These are phyloP conservation scores for Poecilia wingei DNA, from an alignment of 2,797 vertebrate genomes.

Conservation along the genomic window DNA sequence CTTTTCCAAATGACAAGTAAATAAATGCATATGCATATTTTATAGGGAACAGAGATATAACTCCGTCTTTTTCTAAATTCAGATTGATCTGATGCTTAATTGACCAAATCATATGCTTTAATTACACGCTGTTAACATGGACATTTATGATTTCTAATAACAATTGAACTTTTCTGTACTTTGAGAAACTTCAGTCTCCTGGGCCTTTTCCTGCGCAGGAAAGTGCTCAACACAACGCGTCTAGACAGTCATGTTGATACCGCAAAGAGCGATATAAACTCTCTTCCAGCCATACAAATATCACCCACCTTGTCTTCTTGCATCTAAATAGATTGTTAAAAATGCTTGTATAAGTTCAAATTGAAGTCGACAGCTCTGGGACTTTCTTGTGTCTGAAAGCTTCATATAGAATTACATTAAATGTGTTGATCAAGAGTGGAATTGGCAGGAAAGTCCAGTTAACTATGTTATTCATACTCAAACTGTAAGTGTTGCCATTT, in stretches of 20 bases:
- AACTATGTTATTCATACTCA: conserved; percentile 1
- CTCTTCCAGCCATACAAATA: background rate
- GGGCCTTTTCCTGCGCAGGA: background rate
- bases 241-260: conserved; percentile 7
- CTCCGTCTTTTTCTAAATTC: conserved; percentile 45
- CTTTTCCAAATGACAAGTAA: conserved; percentile 66
- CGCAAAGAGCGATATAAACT: conserved; percentile 1
- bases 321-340: conserved; percentile 25
- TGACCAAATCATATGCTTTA: conserved; percentile 72
- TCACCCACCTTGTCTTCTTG: conserved; percentile 17
- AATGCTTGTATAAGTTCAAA: conserved; percentile 18
- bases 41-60: conserved; percentile 61
- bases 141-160: conserved; percentile 49
- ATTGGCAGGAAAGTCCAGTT: conserved; percentile 13
- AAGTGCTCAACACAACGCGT: conserved; percentile 1
- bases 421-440: conserved; percentile 18
- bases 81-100: conserved; percentile 68
- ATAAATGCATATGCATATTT: conserved; percentile 67
- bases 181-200: conserved; percentile 7
- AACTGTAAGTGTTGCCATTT: conserved; percentile 2
- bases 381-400: conserved; percentile 10
- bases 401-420: conserved; percentile 20
- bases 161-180: conserved; percentile 38
- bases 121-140: conserved; percentile 59
- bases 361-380: conserved; percentile 23